A percentile compares a stretch with the other conserved stretches of the same genome.
phyloP scores from a whole-genome alignment of 2,888 invertebrate species.

The Esperia sulphurella region DNA sequence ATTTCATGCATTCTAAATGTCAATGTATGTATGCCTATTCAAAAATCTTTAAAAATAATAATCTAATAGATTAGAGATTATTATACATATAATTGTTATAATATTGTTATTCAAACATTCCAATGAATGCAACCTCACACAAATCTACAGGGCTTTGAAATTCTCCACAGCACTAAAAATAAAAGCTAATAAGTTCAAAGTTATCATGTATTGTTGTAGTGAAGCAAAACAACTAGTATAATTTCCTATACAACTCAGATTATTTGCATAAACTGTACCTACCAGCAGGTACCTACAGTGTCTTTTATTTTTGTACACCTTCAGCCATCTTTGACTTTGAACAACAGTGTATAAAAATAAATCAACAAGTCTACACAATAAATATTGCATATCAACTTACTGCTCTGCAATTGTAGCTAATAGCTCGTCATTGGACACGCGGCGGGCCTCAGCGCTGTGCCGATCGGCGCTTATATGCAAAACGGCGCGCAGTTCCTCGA shows the following conservation, averaged over 20 bases:
- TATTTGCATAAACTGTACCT: neutral
- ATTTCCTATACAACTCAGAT: too few species aligned
- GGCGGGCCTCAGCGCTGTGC: constrained; percentile 93
- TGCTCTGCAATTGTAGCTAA: constrained; percentile 93
- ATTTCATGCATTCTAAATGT: too few species aligned
- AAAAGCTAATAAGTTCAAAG: constrained; percentile 7
- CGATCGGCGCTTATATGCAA: constrained; percentile 94
- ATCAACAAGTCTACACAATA: constrained; percentile 39
- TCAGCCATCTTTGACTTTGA: constrained; percentile 70
- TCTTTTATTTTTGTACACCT: constrained; percentile 34
- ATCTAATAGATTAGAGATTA: neutral
- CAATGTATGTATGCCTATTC: too few species aligned
- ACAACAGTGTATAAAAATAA: constrained; percentile 62
- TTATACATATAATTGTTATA: too few species aligned
- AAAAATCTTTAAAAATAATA: too few species aligned
- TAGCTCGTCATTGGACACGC: constrained; percentile 95
- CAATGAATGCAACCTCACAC: constrained; percentile 6
- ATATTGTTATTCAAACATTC: too few species aligned
- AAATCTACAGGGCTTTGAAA: constrained; percentile 4
- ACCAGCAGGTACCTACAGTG: constrained; percentile 13
- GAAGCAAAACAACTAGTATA: too few species aligned
- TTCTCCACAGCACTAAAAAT: constrained; percentile 10
- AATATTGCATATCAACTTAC: constrained; percentile 79
- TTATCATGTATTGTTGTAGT: too few species aligned
- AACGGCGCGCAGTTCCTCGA: constrained; percentile 89